Percentiles rank a stretch among this genome's conserved stretches.
phyloP scores from a whole-genome alignment of 92 coral and sea anemone genomes.

The Chrysogorgia sp. region DNA sequence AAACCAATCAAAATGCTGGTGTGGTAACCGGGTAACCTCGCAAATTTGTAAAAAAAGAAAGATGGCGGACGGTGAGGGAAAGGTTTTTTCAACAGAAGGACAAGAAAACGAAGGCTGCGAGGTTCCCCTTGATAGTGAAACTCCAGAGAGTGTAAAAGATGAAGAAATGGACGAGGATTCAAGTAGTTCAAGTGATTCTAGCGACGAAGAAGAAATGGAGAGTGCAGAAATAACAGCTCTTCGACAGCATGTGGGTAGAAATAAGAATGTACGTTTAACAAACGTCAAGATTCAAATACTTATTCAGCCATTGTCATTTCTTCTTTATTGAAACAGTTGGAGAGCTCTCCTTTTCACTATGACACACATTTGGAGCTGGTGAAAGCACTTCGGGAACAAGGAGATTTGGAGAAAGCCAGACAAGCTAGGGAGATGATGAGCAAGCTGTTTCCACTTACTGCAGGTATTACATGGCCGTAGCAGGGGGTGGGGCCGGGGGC shows the following conservation, averaged over 20 bases:
- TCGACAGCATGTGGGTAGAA: slow-evolving; percentile 7
- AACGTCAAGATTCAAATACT: not conserved
- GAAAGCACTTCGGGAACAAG: slow-evolving; percentile 67
- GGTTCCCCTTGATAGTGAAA: slow-evolving; percentile 49
- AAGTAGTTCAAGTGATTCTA: slow-evolving; percentile 57
- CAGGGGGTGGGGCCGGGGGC: too few species aligned
- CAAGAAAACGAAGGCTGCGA: slow-evolving; percentile 49
- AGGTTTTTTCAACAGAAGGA: slow-evolving; percentile 21
- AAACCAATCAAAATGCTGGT: not conserved
- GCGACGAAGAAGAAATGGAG: slow-evolving; percentile 60
- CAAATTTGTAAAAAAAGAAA: slow-evolving; percentile 13
- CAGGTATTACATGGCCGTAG: slow-evolving; percentile 72
- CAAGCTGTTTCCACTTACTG: slow-evolving; percentile 86
- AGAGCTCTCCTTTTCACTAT: slow-evolving; percentile 83
- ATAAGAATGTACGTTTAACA: too few species aligned
- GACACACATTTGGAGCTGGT: slow-evolving; percentile 84
- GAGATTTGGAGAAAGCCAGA: slow-evolving; percentile 87
- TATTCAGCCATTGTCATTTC: not conserved
- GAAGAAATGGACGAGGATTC: slow-evolving; percentile 54
- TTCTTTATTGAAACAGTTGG: slow-evolving; percentile 54
- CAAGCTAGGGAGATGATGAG: slow-evolving; percentile 85
- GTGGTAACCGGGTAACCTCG: too few species aligned
- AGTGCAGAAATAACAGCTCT: slow-evolving; percentile 64
- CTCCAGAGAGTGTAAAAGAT: slow-evolving; percentile 39
- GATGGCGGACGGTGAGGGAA: slow-evolving; percentile 50